Conservation (phyloP, 2,888 invertebrate genomes). For the Callyntrura guangdongensis region DNA sequence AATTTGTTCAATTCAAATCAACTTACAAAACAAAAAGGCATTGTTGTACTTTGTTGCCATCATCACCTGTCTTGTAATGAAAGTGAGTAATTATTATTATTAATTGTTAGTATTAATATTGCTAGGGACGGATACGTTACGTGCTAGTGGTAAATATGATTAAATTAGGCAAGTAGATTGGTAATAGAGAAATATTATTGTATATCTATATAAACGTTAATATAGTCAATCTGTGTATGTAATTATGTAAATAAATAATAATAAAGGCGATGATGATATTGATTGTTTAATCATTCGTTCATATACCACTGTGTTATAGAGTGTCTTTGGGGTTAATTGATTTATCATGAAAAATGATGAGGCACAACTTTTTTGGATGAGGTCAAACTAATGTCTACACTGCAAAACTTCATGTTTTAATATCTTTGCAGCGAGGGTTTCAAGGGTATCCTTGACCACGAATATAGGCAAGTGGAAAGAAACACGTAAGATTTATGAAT, state of each 20-base stretch:
- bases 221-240: slow-evolving; percentile 15
- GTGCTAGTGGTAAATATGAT: not conserved
- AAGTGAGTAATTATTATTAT: slow-evolving; percentile 28
- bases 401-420: too few species aligned
- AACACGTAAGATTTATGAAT: too few species aligned
- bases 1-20: too few species aligned
- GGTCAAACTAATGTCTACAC: too few species aligned
- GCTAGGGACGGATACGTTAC: not conserved
- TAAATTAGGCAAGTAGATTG: not conserved
- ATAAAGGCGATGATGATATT: slow-evolving; percentile 19
- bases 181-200: not conserved
- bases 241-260: slow-evolving; percentile 42
- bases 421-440: too few species aligned
- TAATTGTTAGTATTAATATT: not conserved
- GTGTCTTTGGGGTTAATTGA: not conserved
- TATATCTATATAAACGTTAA: slow-evolving; percentile 10
- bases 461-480: too few species aligned
- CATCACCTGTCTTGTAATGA: slow-evolving; percentile 33
- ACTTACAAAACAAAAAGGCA: slow-evolving; percentile 52
- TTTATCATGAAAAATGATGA: not conserved
- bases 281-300: slow-evolving; percentile 2
- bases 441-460: too few species aligned
- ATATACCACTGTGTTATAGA: too few species aligned
- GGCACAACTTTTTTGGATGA: not conserved
- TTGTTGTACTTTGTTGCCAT: slow-evolving; percentile 53